phyloP scores from a whole-genome alignment of 1,140 invertebrate species.

The Nasonia giraulti region DNA sequence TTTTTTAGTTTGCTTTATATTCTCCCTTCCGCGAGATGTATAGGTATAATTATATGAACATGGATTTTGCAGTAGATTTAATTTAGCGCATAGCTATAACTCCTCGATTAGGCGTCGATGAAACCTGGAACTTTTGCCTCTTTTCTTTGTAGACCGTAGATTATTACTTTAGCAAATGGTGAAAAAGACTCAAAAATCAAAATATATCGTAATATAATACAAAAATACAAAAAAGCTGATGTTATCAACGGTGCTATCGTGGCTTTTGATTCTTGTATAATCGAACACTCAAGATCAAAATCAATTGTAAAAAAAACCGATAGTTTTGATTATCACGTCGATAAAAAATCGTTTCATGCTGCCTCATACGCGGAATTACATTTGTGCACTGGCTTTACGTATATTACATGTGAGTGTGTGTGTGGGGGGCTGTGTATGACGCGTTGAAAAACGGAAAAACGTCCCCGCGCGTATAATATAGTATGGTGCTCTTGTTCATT shows the following conservation, averaged over 20 bases:
- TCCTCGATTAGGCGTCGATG: too few species aligned
- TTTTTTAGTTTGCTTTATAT: background rate
- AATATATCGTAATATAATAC: too few species aligned
- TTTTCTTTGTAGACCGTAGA: too few species aligned
- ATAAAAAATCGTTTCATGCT: background rate
- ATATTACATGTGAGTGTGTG: constrained; percentile 9
- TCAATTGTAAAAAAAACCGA: background rate
- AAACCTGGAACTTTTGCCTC: too few species aligned
- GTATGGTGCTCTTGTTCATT: constrained; percentile 4
- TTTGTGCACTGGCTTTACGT: constrained; percentile 8
- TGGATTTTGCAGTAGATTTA: background rate
- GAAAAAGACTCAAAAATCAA: too few species aligned
- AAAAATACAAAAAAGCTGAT: too few species aligned
- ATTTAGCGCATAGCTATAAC: too few species aligned
- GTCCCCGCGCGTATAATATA: background rate
- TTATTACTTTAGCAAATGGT: too few species aligned
- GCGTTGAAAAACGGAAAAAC: background rate
- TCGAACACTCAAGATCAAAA: background rate
- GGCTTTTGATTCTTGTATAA: too few species aligned
- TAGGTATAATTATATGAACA: background rate
- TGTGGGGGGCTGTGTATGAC: background rate
- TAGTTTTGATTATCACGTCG: background rate
- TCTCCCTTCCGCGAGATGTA: background rate
- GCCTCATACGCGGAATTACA: background rate
- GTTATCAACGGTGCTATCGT: too few species aligned